Evolutionary conservation across 2,113 vertebrate genomes (phyloP).

Genomic region (Mesoclemmys tuberculata): DNA sequence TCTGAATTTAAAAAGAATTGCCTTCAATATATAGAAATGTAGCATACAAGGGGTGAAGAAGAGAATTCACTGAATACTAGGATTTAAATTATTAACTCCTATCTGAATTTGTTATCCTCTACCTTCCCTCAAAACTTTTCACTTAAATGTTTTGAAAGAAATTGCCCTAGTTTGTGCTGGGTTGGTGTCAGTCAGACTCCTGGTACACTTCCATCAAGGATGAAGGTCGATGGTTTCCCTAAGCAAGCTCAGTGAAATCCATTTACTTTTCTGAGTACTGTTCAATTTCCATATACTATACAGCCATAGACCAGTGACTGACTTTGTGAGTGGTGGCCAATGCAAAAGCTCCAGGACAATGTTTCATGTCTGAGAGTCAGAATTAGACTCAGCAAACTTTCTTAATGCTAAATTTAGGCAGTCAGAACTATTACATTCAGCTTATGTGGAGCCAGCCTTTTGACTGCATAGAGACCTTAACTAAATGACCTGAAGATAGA

Average conservation of each 20-base stretch:
- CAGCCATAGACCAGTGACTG: background rate
- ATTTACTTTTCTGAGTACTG: background rate
- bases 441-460: background rate
- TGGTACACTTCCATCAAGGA: background rate
- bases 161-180: background rate
- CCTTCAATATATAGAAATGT: background rate
- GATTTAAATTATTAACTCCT: constrained; percentile 53
- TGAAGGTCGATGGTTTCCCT: background rate
- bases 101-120: constrained; percentile 59
- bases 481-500: background rate
- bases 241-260: background rate
- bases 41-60: background rate
- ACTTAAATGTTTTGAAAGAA: constrained; percentile 1
- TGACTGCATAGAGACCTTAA: background rate
- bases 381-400: background rate
- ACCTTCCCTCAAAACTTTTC: constrained; percentile 50
- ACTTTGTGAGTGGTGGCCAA: background rate
- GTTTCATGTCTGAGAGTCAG: background rate
- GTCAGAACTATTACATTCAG: background rate
- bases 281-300: background rate
- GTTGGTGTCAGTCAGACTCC: background rate
- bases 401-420: background rate
- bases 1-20: constrained; percentile 68
- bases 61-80: constrained; percentile 41
- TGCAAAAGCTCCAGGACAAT: background rate